These are phyloP conservation scores for Neoitamus cyanurus DNA, from an alignment of 2,888 invertebrate species.

Conservation along the genomic window DNA sequence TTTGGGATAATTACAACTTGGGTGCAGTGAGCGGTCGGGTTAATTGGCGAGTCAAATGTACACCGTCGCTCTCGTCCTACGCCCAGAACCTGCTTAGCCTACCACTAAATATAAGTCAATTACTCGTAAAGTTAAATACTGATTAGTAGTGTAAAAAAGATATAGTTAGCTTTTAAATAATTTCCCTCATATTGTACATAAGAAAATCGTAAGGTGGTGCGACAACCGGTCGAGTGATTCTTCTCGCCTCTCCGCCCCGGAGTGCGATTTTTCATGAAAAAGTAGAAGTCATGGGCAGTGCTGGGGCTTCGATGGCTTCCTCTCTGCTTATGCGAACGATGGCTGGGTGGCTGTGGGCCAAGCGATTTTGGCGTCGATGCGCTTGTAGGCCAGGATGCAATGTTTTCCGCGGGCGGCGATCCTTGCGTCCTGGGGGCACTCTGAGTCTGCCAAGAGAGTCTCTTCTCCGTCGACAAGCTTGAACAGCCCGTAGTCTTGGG, in stretches of 20 bases:
- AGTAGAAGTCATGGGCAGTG: slow-evolving; percentile 12
- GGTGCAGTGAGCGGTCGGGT: neutral
- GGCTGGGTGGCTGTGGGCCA: slow-evolving; percentile 76
- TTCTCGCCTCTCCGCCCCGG: neutral
- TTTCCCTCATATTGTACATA: slow-evolving; percentile 24
- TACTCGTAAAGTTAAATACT: slow-evolving; percentile 34
- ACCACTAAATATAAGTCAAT: slow-evolving; percentile 34
- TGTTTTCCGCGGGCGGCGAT: slow-evolving; percentile 79
- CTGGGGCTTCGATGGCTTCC: neutral
- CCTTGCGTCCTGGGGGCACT: slow-evolving; percentile 91
- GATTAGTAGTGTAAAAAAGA: slow-evolving; percentile 46
- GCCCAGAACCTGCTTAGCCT: slow-evolving; percentile 5
- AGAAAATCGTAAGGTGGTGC: neutral
- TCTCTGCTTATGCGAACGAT: neutral
- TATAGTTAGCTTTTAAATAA: slow-evolving; percentile 31
- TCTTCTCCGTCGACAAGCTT: slow-evolving; percentile 92
- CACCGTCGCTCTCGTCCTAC: neutral
- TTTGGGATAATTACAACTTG: neutral
- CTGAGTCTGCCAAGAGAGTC: slow-evolving; percentile 86
- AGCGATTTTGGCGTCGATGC: slow-evolving; percentile 96
- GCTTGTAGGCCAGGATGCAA: slow-evolving; percentile 93
- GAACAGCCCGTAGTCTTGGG: slow-evolving; percentile 94
- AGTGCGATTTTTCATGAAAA: neutral
- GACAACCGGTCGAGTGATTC: slow-evolving; percentile 8
- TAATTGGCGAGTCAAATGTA: neutral